phyloP scores from a whole-genome alignment of 2,113 vertebrate species.

The Lamprologus callipterus region DNA sequence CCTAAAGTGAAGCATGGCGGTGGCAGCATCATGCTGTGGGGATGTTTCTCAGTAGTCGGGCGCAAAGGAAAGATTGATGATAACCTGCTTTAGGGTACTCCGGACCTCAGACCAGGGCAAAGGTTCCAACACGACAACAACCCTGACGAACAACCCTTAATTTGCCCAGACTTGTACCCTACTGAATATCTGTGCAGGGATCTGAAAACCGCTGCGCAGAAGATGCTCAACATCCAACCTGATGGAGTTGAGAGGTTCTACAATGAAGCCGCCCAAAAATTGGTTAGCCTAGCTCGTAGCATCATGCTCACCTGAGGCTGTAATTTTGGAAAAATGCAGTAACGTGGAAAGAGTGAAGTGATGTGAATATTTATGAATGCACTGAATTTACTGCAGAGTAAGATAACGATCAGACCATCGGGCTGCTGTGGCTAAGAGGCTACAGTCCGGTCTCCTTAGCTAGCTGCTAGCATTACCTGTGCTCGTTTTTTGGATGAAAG shows the following conservation, averaged over 20 bases:
- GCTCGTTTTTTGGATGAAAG: accelerated
- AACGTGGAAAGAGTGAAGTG: neutral
- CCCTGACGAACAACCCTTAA: neutral
- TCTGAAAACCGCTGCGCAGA: accelerated
- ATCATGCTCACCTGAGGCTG: accelerated
- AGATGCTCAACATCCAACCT: neutral
- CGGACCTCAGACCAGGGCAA: too few species aligned
- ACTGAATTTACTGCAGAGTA: neutral
- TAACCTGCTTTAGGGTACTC: neutral
- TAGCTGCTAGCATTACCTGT: accelerated
- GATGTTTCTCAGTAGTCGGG: neutral
- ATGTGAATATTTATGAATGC: neutral
- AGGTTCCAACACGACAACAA: too few species aligned
- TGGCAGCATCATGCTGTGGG: neutral
- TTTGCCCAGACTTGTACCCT: neutral
- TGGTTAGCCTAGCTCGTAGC: neutral
- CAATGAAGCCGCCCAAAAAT: neutral
- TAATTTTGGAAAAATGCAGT: neutral
- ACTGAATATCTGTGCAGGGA: neutral
- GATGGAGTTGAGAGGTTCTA: neutral
- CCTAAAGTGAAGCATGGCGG: neutral
- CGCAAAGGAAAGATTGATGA: neutral
- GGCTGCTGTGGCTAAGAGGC: neutral
- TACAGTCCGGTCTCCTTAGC: neutral
- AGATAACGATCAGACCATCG: accelerated